Conservation (phyloP, 1,140 invertebrate genomes). For the Lerema accius region DNA sequence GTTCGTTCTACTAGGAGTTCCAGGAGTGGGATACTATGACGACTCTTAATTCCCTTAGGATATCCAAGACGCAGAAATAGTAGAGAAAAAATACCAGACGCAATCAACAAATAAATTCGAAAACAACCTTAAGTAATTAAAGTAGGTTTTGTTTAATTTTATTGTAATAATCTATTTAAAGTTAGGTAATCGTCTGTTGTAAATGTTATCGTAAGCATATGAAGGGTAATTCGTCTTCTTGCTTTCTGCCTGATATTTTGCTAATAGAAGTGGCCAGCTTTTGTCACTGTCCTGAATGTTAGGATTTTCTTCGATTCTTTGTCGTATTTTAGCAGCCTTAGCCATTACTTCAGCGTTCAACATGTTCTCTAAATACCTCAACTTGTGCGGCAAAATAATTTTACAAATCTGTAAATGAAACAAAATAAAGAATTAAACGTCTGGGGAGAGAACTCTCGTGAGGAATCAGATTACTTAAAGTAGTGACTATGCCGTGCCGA, state of each 20-base stretch:
- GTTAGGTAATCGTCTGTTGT: conserved; percentile 53
- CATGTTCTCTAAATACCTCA: conserved; percentile 73
- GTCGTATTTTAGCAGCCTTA: conserved; percentile 66
- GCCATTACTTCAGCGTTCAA: conserved; percentile 69
- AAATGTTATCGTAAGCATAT: conserved; percentile 47
- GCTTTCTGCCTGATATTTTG: conserved; percentile 61
- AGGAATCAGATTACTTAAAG: no score
- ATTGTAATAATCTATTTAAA: conserved; percentile 33
- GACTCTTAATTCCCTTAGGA: no score
- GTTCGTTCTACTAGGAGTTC: no score
- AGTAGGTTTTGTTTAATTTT: not conserved
- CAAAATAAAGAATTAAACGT: no score
- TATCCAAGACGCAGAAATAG: not conserved
- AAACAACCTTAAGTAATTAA: no score
- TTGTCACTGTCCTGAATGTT: conserved; percentile 59
- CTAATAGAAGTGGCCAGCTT: conserved; percentile 62
- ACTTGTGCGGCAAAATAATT: conserved; percentile 70
- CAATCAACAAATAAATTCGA: not conserved
- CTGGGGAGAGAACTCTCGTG: no score
- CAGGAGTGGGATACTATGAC: no score
- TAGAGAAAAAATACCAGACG: not conserved
- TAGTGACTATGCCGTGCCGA: no score
- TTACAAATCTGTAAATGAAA: conserved; percentile 58
- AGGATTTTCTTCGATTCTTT: conserved; percentile 64
- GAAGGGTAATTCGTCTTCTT: conserved; percentile 41